Evolutionary conservation across 1,140 invertebrate species (phyloP).

Genomic region (Babylonia areolata): DNA sequence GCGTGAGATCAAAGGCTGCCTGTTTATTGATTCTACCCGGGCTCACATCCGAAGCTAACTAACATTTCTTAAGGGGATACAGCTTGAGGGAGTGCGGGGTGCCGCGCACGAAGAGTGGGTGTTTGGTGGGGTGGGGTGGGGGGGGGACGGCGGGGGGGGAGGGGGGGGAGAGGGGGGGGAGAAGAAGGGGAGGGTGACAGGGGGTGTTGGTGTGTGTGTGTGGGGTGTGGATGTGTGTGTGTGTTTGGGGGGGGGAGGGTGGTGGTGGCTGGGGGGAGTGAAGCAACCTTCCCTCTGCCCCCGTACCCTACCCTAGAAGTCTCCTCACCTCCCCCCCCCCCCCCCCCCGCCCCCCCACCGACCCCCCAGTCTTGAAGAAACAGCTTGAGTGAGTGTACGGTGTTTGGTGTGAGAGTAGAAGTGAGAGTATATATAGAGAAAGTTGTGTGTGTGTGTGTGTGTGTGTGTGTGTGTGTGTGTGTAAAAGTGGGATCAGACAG

Average conservation of each 20-base stretch:
- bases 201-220: conserved; percentile 2
- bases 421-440: background rate
- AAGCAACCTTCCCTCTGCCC: too few species aligned
- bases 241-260: background rate
- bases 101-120: background rate
- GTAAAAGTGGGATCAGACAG: too few species aligned
- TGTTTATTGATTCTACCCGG: background rate
- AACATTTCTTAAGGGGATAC: conserved; percentile 1
- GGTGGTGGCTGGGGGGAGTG: background rate
- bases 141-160: too few species aligned
- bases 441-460: too few species aligned
- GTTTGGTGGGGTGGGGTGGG: too few species aligned
- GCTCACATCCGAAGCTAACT: conserved; percentile 3
- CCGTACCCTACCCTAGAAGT: too few species aligned
- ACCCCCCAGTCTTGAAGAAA: too few species aligned
- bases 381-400: background rate
- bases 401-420: background rate
- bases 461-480: too few species aligned
- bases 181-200: too few species aligned
- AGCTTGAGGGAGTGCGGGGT: background rate
- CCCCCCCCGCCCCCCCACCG: too few species aligned
- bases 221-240: background rate
- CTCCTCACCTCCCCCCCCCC: too few species aligned
- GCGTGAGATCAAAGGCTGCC: background rate
- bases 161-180: too few species aligned